phyloP scores from a whole-genome alignment of 2,113 vertebrate species.

The Rhinolophus ferrumequinum region DNA sequence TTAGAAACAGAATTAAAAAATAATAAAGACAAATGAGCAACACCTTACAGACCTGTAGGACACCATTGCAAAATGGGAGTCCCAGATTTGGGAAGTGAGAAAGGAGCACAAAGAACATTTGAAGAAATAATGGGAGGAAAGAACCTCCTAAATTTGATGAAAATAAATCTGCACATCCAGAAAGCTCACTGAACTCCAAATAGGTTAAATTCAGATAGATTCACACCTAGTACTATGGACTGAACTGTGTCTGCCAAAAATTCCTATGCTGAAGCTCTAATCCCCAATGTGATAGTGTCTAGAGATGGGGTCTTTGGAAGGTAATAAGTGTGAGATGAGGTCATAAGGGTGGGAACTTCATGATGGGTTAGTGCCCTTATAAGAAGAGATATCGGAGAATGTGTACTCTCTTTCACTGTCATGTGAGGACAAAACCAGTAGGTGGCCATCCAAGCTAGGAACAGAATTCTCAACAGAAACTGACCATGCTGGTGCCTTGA shows the following conservation, averaged over 20 bases:
- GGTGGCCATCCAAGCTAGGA: background rate
- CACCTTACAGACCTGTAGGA: background rate
- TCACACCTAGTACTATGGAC: background rate
- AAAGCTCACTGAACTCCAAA: background rate
- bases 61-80: background rate
- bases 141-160: background rate
- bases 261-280: background rate
- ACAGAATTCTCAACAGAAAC: background rate
- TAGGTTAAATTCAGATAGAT: background rate
- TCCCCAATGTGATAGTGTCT: background rate
- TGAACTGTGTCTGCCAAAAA: background rate
- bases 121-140: background rate
- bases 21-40: background rate
- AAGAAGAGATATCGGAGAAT: background rate
- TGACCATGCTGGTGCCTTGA: background rate
- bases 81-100: background rate
- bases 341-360: background rate
- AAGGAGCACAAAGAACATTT: background rate
- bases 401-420: background rate
- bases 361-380: background rate
- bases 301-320: background rate
- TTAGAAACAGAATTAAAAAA: background rate
- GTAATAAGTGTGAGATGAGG: background rate
- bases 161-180: background rate
- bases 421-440: background rate